These are phyloP conservation scores for Sebastes steindachneri DNA, from an alignment of 2,797 vertebrate species.

Conservation along the genomic window DNA sequence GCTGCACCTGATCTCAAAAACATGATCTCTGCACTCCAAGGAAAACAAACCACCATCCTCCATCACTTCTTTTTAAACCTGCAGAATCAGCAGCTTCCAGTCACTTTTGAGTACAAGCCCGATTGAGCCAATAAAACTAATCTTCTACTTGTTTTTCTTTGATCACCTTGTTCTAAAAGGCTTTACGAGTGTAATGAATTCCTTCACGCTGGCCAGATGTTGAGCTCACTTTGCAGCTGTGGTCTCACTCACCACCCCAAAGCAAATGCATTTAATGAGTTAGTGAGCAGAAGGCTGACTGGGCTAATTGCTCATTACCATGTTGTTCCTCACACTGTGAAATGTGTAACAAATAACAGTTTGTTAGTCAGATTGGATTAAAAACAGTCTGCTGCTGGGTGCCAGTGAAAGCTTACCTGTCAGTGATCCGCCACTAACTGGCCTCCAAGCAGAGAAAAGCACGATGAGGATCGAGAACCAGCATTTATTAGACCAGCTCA, in stretches of 20 bases:
- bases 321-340: conserved; percentile 6
- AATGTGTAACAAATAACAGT: conserved; percentile 1
- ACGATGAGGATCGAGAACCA: conserved; percentile 8
- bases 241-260: conserved; percentile 39
- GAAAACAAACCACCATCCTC: background rate
- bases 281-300: conserved; percentile 19
- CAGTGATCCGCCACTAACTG: conserved; percentile 16
- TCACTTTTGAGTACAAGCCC: background rate
- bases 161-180: background rate
- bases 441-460: conserved; percentile 6
- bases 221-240: conserved; percentile 49
- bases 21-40: background rate
- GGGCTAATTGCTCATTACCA: conserved; percentile 54
- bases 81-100: background rate
- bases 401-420: conserved; percentile 67
- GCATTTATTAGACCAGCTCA: conserved; percentile 16
- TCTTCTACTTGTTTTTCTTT: conserved; percentile 15
- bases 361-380: background rate
- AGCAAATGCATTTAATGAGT: conserved; percentile 62
- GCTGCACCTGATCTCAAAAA: conserved; percentile 9
- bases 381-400: background rate
- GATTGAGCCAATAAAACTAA: background rate
- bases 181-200: conserved; percentile 13
- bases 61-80: background rate
- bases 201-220: conserved; percentile 62